phyloP scores from a whole-genome alignment of 2,113 vertebrate species.

The Oxyruncus cristatus region DNA sequence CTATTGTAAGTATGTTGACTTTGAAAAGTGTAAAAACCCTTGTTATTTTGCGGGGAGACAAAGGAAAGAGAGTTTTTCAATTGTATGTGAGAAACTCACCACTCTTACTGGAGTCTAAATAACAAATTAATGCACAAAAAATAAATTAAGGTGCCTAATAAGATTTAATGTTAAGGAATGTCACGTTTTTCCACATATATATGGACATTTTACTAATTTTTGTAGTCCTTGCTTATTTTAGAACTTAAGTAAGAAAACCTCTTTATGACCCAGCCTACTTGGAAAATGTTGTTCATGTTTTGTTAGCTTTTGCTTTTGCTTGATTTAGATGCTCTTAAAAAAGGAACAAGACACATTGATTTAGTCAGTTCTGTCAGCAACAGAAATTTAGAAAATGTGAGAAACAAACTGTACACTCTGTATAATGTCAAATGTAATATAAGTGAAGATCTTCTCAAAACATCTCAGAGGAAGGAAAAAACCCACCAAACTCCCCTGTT shows the following conservation, averaged over 20 bases:
- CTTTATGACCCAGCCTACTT: not conserved
- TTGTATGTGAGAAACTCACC: not conserved
- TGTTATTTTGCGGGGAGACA: not conserved
- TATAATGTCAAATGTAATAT: not conserved
- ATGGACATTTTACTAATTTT: not conserved
- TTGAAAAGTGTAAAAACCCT: not conserved
- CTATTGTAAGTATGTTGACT: constrained; percentile 80
- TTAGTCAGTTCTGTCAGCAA: not conserved
- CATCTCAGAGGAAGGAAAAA: not conserved
- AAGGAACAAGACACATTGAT: not conserved
- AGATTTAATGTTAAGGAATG: not conserved
- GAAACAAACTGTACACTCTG: not conserved
- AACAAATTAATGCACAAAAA: not conserved
- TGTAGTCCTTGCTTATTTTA: not conserved
- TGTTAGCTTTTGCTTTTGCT: not conserved
- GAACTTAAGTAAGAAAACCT: not conserved
- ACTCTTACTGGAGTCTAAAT: not conserved
- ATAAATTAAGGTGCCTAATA: not conserved
- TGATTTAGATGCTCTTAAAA: not conserved
- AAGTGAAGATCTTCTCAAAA: not conserved
- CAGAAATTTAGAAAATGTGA: not conserved
- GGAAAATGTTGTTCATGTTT: not conserved
- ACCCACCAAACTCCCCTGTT: rapidly evolving
- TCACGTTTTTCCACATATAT: not conserved
- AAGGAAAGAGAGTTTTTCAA: not conserved